A percentile compares a stretch with the other conserved stretches of the same genome.
These are phyloP conservation scores for Alectura lathami DNA, from an alignment of 2,113 vertebrate genomes.

Conservation along the genomic window DNA sequence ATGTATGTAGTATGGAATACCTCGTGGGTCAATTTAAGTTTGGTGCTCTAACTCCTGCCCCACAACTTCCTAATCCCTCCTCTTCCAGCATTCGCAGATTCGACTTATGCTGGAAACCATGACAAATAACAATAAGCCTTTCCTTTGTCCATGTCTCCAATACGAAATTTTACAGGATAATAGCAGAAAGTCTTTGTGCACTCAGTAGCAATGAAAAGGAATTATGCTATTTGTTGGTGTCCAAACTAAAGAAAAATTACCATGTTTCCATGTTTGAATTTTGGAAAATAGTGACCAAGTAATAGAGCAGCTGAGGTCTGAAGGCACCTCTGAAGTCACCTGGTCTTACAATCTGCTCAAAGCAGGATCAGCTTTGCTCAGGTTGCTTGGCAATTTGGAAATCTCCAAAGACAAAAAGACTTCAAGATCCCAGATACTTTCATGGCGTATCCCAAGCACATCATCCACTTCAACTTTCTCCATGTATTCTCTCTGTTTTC, in stretches of 20 bases:
- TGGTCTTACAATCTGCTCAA: neutral
- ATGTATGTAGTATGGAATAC: no score
- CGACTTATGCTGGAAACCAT: no score
- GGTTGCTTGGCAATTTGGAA: neutral
- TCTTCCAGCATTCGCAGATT: no score
- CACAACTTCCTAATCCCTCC: no score
- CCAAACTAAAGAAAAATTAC: neutral
- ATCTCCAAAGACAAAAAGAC: neutral
- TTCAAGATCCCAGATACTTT: neutral
- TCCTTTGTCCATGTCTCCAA: neutral
- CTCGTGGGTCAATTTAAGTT: no score
- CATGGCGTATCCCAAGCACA: neutral
- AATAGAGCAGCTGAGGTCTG: neutral
- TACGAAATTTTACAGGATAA: neutral
- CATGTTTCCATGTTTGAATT: neutral
- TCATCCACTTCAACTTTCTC: neutral
- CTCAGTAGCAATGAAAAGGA: neutral
- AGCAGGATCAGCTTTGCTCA: neutral
- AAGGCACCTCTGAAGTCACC: neutral
- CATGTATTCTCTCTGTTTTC: neutral
- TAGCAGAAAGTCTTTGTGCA: neutral
- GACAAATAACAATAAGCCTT: neutral
- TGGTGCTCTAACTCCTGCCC: no score
- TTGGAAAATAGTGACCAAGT: neutral
- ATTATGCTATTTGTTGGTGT: neutral